These are phyloP conservation scores for Tetragnatha montana DNA, from an alignment of 2,888 invertebrate genomes.

Conservation along the genomic window DNA sequence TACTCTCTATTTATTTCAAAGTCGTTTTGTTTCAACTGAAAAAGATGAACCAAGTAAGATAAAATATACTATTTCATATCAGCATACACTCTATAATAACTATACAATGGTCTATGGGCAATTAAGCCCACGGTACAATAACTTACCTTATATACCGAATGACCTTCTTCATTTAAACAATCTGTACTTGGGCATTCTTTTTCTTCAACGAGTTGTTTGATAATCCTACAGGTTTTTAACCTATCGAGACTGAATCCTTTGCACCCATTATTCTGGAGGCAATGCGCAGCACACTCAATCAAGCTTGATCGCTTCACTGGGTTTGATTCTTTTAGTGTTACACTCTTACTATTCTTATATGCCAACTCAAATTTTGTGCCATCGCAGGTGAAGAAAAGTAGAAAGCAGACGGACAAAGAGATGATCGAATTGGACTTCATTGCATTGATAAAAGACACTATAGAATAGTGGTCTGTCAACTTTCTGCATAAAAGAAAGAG, in stretches of 20 bases:
- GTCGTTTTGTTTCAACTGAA: too few species aligned
- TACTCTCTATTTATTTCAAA: too few species aligned
- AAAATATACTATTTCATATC: too few species aligned
- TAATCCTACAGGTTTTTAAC: constrained; percentile 27
- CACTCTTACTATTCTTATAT: constrained; percentile 45
- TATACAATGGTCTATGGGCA: too few species aligned
- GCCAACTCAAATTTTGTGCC: constrained; percentile 46
- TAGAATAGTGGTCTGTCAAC: too few species aligned
- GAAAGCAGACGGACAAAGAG: not conserved
- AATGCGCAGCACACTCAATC: constrained; percentile 51
- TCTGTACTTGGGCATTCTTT: constrained; percentile 40
- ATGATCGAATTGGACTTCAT: not conserved
- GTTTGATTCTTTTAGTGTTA: constrained; percentile 27
- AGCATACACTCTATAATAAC: too few species aligned
- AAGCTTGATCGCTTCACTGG: constrained; percentile 30
- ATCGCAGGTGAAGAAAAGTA: not conserved
- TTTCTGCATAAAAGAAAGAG: too few species aligned
- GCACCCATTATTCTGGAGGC: constrained; percentile 35
- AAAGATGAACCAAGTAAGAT: too few species aligned
- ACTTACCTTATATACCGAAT: constrained; percentile 50
- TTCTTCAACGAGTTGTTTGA: constrained; percentile 35
- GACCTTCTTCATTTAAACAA: constrained; percentile 32
- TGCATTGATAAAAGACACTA: not conserved
- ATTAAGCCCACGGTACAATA: too few species aligned
- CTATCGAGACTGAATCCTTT: constrained; percentile 60